These are phyloP conservation scores for Sporophila hypoxantha DNA, from an alignment of 2,113 vertebrate species.

Conservation along the genomic window DNA sequence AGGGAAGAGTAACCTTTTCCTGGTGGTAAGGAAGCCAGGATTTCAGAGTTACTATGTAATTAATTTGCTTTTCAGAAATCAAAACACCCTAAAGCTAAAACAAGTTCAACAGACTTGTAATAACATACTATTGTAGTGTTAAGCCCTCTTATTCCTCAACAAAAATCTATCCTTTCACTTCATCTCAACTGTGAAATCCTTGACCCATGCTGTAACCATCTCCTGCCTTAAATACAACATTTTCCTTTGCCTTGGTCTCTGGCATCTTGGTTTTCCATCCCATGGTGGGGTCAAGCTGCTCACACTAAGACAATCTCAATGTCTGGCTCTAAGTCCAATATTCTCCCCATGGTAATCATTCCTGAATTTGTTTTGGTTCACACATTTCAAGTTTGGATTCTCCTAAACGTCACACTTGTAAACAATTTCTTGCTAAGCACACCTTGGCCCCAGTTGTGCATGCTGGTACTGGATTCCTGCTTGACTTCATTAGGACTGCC, in stretches of 20 bases:
- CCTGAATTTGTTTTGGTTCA: not conserved
- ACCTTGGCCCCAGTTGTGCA: not conserved
- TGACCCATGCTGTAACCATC: not conserved
- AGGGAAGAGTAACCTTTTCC: slow-evolving; percentile 55
- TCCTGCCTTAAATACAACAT: not conserved
- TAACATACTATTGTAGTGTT: slow-evolving; percentile 35
- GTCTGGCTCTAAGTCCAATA: not conserved
- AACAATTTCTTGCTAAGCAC: not conserved
- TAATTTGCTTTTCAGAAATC: slow-evolving; percentile 54
- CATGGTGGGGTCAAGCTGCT: not conserved
- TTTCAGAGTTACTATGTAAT: slow-evolving; percentile 52
- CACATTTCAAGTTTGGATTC: not conserved
- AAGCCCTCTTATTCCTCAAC: slow-evolving; percentile 2
- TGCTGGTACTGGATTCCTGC: not conserved
- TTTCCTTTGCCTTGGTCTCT: not conserved
- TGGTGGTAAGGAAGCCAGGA: slow-evolving; percentile 28
- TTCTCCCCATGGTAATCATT: not conserved
- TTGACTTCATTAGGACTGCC: not conserved
- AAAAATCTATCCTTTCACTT: slow-evolving; percentile 14
- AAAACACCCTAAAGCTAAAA: slow-evolving; percentile 62
- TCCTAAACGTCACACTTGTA: not conserved
- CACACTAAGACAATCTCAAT: not conserved
- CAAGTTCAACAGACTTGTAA: slow-evolving; percentile 59
- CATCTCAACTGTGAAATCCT: fast-evolving
- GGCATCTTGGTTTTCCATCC: not conserved